phyloP scores from a whole-genome alignment of 2,797 vertebrate genomes.

The Sebastes trivittatus region DNA sequence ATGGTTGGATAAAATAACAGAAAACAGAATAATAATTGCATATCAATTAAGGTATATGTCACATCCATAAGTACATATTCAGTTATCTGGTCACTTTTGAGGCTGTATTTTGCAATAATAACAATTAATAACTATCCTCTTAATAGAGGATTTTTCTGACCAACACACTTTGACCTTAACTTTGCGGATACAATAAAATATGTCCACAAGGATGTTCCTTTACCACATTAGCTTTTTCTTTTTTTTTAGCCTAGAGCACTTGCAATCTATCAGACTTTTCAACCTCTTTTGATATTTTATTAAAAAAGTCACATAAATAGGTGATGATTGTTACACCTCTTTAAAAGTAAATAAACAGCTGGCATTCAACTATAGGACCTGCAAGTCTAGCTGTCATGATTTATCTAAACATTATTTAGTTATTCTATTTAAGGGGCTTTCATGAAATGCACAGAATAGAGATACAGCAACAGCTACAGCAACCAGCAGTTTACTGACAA shows the following conservation, averaged over 20 bases:
- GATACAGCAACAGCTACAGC: slow-evolving; percentile 29
- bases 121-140: background rate
- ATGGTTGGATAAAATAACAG: background rate
- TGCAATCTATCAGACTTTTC: background rate
- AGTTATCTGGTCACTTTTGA: background rate
- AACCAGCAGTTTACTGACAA: slow-evolving; percentile 57
- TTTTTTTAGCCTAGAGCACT: background rate
- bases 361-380: background rate
- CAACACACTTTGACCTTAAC: background rate
- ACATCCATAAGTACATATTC: background rate
- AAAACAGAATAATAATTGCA: background rate
- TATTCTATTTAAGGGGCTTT: slow-evolving; percentile 1
- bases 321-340: background rate
- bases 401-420: background rate
- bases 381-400: background rate
- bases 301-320: background rate
- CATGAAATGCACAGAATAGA: slow-evolving; percentile 9
- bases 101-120: background rate
- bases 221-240: no score
- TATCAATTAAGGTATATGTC: background rate
- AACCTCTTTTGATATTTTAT: background rate
- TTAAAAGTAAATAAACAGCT: background rate
- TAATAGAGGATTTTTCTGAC: background rate
- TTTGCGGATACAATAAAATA: background rate
- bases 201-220: background rate